Evolutionary conservation across 2,888 invertebrate genomes (phyloP).

Genomic region (Coenonympha glycerion): DNA sequence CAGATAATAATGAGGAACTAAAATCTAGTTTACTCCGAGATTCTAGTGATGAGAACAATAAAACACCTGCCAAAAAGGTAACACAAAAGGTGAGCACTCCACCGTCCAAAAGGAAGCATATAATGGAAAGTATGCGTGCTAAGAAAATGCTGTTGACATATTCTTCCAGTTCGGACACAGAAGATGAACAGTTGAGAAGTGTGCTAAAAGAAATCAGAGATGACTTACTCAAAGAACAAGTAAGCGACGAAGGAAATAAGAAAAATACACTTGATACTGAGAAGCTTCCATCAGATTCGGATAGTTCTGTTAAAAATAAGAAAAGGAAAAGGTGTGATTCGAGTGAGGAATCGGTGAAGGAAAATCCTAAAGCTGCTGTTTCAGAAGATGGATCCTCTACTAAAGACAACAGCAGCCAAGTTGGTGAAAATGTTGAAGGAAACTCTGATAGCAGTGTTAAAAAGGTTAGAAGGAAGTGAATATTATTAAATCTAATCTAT

Average conservation of each 20-base stretch:
- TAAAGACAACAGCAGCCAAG: slow-evolving; percentile 21
- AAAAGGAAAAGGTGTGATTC: slow-evolving; percentile 9
- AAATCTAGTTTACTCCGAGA: slow-evolving; percentile 34
- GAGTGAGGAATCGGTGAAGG: slow-evolving; percentile 2
- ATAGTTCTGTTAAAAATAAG: slow-evolving; percentile 26
- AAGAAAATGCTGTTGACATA: slow-evolving; percentile 53
- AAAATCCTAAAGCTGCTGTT: slow-evolving; percentile 1
- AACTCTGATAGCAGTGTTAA: slow-evolving; percentile 46
- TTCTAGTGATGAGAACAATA: slow-evolving; percentile 35
- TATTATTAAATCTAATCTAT: slow-evolving; percentile 11
- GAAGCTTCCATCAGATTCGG: slow-evolving; percentile 35
- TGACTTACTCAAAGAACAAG: slow-evolving; percentile 38
- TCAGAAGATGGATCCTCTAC: slow-evolving; percentile 15
- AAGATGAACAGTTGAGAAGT: slow-evolving; percentile 47
- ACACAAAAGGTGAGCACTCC: slow-evolving; percentile 25
- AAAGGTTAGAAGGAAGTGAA: slow-evolving; percentile 54
- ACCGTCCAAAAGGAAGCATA: slow-evolving; percentile 44
- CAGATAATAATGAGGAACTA: slow-evolving; percentile 14
- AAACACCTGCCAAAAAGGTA: slow-evolving; percentile 29
- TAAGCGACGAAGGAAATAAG: slow-evolving; percentile 37
- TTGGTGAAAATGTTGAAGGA: slow-evolving; percentile 29
- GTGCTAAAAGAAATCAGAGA: slow-evolving; percentile 44
- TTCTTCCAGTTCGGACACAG: slow-evolving; percentile 60
- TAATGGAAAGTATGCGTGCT: slow-evolving; percentile 53
- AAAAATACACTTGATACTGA: slow-evolving; percentile 15